These are phyloP conservation scores for Scarus forsteni DNA, from an alignment of 2,797 vertebrate species.

Conservation along the genomic window DNA sequence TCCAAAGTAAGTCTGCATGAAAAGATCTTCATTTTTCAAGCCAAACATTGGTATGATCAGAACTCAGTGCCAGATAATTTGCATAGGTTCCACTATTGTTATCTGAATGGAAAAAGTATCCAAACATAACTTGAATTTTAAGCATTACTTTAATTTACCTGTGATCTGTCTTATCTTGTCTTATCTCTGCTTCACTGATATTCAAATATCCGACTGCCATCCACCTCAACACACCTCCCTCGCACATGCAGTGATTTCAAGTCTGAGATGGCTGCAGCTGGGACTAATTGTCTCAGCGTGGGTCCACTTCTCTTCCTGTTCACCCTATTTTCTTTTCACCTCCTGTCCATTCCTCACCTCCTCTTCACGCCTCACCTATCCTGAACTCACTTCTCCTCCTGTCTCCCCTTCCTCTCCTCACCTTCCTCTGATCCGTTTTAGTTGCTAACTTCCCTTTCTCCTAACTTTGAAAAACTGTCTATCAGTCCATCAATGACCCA, in stretches of 20 bases:
- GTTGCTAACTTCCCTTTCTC: neutral
- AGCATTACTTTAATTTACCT: neutral
- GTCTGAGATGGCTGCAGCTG: slow-evolving; percentile 53
- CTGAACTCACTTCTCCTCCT: slow-evolving; percentile 13
- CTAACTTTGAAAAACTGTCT: neutral
- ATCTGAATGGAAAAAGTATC: neutral
- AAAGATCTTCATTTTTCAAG: too few relatives aligned
- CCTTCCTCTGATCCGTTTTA: slow-evolving; percentile 8
- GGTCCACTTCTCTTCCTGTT: slow-evolving; percentile 38
- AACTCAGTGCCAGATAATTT: too few relatives aligned
- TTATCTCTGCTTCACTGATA: slow-evolving; percentile 27
- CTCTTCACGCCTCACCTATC: slow-evolving; percentile 28
- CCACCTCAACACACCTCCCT: slow-evolving; percentile 2
- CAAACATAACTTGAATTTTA: neutral
- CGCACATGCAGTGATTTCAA: slow-evolving; percentile 35
- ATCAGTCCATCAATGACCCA: neutral
- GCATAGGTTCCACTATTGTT: too few relatives aligned
- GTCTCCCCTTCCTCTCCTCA: neutral
- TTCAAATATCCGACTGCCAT: slow-evolving; percentile 32
- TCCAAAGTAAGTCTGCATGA: too few relatives aligned
- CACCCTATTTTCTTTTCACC: slow-evolving; percentile 29
- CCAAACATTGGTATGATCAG: too few relatives aligned
- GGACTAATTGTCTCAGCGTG: slow-evolving; percentile 60
- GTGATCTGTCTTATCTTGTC: neutral
- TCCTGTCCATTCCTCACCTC: slow-evolving; percentile 24